These are phyloP conservation scores for Bombus consobrinus DNA, from an alignment of 1,140 invertebrate species.

Conservation along the genomic window DNA sequence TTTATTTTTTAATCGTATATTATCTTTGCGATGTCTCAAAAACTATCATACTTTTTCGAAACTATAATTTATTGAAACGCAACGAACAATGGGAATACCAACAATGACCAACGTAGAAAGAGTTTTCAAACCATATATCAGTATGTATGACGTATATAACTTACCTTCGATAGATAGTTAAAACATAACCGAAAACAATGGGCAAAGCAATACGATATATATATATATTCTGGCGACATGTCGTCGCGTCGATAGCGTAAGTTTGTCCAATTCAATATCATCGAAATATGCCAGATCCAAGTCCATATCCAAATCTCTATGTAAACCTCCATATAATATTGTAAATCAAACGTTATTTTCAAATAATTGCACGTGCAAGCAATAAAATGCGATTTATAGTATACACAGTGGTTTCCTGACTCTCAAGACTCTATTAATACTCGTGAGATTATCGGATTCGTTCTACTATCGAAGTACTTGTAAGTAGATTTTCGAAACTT, in stretches of 20 bases:
- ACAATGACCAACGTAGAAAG: background rate
- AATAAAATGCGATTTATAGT: too few relatives aligned
- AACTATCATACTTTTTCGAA: background rate
- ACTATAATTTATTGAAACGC: background rate
- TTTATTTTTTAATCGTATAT: background rate
- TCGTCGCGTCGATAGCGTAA: background rate
- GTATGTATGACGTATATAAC: background rate
- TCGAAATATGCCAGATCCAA: too few relatives aligned
- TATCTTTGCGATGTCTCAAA: background rate
- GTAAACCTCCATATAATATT: too few relatives aligned
- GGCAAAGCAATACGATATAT: background rate
- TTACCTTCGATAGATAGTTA: background rate
- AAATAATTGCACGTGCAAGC: too few relatives aligned
- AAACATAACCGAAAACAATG: background rate
- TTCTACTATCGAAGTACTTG: too few relatives aligned
- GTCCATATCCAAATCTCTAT: too few relatives aligned
- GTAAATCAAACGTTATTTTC: too few relatives aligned
- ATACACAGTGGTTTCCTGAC: too few relatives aligned
- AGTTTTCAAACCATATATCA: background rate
- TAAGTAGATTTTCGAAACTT: too few relatives aligned
- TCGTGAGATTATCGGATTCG: too few relatives aligned
- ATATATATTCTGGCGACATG: too few relatives aligned
- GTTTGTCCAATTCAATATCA: background rate
- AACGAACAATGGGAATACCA: background rate
- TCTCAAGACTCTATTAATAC: too few relatives aligned